Evolutionary conservation across 2,888 invertebrate genomes (phyloP).

Genomic region (Mylabris sibirica): DNA sequence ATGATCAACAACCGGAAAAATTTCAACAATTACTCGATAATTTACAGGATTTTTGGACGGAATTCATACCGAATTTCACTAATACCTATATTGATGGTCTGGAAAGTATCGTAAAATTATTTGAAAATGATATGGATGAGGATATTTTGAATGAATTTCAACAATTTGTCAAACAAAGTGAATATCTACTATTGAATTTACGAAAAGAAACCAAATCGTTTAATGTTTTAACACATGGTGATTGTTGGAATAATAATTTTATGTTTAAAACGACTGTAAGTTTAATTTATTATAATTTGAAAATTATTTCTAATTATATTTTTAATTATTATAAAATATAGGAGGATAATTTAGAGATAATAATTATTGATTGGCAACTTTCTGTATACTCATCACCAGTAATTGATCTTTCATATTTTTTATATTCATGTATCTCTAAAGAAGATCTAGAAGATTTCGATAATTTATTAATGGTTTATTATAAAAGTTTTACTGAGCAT

Average conservation of each 20-base stretch:
- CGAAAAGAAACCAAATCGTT: not conserved
- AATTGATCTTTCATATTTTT: not conserved
- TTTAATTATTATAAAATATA: not conserved
- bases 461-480: not conserved
- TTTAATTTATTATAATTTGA: not conserved
- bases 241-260: slow-evolving; percentile 30
- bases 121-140: not conserved
- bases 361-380: not conserved
- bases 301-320: not conserved
- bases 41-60: not conserved
- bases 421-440: not conserved
- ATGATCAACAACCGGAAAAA: not conserved
- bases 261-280: slow-evolving; percentile 10
- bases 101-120: not conserved
- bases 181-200: not conserved
- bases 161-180: not conserved
- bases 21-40: slow-evolving; percentile 34
- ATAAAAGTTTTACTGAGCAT: slow-evolving; percentile 1
- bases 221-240: slow-evolving; percentile 24
- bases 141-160: not conserved
- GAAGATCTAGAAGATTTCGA: slow-evolving; percentile 9
- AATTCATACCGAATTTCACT: not conserved
- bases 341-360: not conserved
- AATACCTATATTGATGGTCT: not conserved
- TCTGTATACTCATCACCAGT: not conserved